phyloP scores from a whole-genome alignment of 2,797 vertebrate genomes.

The Pipistrellus nathusii region DNA sequence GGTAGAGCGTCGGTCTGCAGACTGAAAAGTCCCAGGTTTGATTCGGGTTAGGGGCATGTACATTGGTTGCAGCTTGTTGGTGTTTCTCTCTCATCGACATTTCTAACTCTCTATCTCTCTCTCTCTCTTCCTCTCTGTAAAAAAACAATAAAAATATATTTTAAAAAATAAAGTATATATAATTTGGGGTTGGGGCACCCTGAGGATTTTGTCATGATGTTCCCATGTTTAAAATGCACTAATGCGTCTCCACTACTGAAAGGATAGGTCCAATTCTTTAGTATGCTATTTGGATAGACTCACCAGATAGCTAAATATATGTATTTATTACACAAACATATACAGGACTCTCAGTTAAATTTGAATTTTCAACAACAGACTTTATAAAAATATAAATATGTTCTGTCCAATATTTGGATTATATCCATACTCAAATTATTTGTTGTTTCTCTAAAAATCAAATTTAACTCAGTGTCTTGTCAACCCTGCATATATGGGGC shows the following conservation, averaged over 20 bases:
- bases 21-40: no score
- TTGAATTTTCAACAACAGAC: conserved; percentile 10
- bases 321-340: no score
- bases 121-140: no score
- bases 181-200: not conserved
- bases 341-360: not conserved
- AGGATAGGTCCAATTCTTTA: not conserved
- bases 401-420: not conserved
- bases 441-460: conserved; percentile 40
- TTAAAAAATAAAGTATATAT: not conserved
- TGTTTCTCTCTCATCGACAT: no score
- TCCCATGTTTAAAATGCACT: not conserved
- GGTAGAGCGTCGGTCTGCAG: no score
- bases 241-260: not conserved
- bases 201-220: not conserved
- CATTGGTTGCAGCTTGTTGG: no score
- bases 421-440: not conserved
- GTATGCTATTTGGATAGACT: not conserved
- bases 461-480: not conserved
- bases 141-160: no score
- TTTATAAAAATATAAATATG: not conserved
- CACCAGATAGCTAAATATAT: no score
- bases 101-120: no score
- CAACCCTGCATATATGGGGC: not conserved
- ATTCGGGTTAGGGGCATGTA: no score